Evolutionary conservation across 2,888 invertebrate genomes (phyloP).

Genomic region (Agrenia bidenticulata): DNA sequence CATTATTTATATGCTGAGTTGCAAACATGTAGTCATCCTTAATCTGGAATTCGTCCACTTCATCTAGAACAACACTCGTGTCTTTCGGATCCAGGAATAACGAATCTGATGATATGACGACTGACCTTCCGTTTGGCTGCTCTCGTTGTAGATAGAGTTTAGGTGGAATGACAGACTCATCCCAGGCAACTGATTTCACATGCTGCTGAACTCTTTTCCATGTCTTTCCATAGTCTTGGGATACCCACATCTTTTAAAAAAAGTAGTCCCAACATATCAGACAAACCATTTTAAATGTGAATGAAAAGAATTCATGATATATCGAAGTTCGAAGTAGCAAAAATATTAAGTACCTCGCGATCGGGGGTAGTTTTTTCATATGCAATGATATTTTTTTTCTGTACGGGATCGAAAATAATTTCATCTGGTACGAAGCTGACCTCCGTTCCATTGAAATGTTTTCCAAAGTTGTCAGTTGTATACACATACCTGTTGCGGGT

Average conservation of each 20-base stretch:
- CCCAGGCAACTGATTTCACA: slow-evolving; percentile 79
- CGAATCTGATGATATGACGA: slow-evolving; percentile 57
- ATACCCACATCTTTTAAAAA: slow-evolving; percentile 73
- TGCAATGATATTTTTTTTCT: slow-evolving; percentile 69
- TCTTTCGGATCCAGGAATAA: slow-evolving; percentile 54
- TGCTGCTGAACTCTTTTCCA: slow-evolving; percentile 70
- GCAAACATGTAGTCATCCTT: slow-evolving; percentile 84
- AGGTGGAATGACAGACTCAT: slow-evolving; percentile 53
- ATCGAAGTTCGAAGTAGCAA: background rate
- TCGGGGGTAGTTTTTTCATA: slow-evolving; percentile 71
- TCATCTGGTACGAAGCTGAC: slow-evolving; percentile 76
- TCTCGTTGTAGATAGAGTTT: slow-evolving; percentile 70
- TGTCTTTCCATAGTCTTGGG: slow-evolving; percentile 71
- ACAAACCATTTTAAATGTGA: slow-evolving; percentile 11
- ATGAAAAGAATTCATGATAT: background rate
- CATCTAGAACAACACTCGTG: slow-evolving; percentile 62
- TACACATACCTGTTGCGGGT: slow-evolving; percentile 73
- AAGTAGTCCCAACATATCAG: slow-evolving; percentile 10
- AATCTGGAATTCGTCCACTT: slow-evolving; percentile 78
- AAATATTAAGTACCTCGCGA: slow-evolving; percentile 62
- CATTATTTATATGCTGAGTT: slow-evolving; percentile 62
- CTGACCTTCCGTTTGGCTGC: slow-evolving; percentile 61
- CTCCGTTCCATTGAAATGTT: slow-evolving; percentile 64
- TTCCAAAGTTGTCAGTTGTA: slow-evolving; percentile 73
- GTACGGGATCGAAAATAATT: slow-evolving; percentile 72